Evolutionary conservation across 1,140 invertebrate species (phyloP), one percentile per base, ranked within the genome.

Genomic region (Melipona quadrifasciata): DNA sequence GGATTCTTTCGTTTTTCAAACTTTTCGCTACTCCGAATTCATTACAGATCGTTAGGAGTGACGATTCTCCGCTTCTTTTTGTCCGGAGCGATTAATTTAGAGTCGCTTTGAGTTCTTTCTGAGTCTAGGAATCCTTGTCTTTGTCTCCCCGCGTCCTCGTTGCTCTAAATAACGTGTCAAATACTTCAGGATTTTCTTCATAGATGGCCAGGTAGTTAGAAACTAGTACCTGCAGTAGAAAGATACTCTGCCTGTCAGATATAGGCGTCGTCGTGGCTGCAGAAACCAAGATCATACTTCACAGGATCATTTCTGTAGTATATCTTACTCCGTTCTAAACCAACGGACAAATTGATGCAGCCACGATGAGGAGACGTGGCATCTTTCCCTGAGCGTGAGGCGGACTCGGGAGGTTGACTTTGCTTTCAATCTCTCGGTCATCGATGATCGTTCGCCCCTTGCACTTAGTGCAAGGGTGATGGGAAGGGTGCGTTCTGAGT

Each of bases 291-390:
- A 95, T 94, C 93, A 94, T 95, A 95, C 94, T 95, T 95, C 95
- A 94, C 93, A 95, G 95, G 95, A 95, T 95, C 94, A 94, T 94
- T 95, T 94, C 94, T 95, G 94, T 94, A 95, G 95, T 95, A 94
- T 89, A n/a, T n/a, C n/a, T n/a, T n/a, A n/a, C n/a, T n/a, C n/a
- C n/a, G n/a, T n/a, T n/a, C n/a, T n/a, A n/a, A 93, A 87, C 89
- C 89, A 92, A 93, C 85, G 84, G 84, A 89, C 88, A 93, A 94
- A 91, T 93, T 82, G 86, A 92, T 92, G 88, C 90, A 95, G 84
- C 95, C 95, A 95, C 91, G 95, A 95, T 94, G 94, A 95, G 51
- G 95, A 95, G 94, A 6, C 6, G 75, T 86, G 92, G 92, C 89
- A 89, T 88, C 91, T 82, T 88, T 92, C 89, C 90, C 87, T 95